Conservation (phyloP, 2,113 vertebrate species). For the Megalops atlanticus region DNA sequence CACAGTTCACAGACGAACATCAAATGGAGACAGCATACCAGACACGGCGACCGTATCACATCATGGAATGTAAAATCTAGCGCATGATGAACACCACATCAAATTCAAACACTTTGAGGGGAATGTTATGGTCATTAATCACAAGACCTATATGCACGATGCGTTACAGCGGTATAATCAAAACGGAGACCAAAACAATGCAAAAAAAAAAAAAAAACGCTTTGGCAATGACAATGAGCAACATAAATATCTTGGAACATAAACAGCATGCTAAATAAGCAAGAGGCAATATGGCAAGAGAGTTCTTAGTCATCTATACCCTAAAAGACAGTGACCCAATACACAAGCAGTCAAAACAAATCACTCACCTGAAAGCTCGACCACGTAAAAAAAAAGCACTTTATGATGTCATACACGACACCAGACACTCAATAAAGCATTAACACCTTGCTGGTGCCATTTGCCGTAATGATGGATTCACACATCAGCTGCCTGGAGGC, state of each 20-base stretch:
- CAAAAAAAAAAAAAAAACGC: neutral
- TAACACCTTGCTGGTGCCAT: no score
- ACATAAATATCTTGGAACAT: neutral
- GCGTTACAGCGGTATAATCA: neutral
- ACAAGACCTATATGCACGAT: neutral
- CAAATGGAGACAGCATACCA: neutral
- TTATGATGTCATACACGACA: no score
- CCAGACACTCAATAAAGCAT: no score
- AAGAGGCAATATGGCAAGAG: slow-evolving; percentile 12
- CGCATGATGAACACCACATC: neutral
- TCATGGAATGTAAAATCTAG: neutral
- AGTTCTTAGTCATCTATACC: neutral
- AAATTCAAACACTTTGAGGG: neutral
- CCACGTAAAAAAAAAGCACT: no score
- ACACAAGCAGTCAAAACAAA: neutral
- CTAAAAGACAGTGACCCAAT: neutral
- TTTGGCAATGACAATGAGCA: neutral
- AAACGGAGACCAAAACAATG: neutral
- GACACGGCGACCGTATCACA: neutral
- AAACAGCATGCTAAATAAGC: neutral
- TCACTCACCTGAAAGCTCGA: neutral
- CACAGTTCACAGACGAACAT: neutral
- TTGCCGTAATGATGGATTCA: neutral
- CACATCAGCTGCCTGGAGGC: neutral
- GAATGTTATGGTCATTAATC: neutral